phyloP scores from a whole-genome alignment of 2,888 invertebrate species.

The Tholera decimalis region DNA sequence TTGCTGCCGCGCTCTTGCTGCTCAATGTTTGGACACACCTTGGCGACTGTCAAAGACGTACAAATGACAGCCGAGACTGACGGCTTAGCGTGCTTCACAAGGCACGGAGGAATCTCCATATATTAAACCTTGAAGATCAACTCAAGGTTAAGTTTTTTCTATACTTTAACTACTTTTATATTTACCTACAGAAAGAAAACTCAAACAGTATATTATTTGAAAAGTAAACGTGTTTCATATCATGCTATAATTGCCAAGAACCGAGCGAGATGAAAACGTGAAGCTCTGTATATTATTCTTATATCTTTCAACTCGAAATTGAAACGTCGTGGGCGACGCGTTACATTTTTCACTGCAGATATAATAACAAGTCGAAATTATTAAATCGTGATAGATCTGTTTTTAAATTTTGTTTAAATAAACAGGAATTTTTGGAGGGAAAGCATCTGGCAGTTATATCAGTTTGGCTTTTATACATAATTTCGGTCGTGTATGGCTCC shows the following conservation, averaged over 20 bases:
- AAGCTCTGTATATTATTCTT: constrained; percentile 44
- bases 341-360: constrained; percentile 31
- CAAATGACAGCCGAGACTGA: too few species aligned
- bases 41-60: too few species aligned
- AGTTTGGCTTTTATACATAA: neutral
- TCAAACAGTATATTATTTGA: neutral
- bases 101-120: too few species aligned
- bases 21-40: too few species aligned
- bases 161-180: too few species aligned
- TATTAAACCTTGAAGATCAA: too few species aligned
- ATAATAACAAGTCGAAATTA: constrained; percentile 45
- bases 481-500: too few species aligned
- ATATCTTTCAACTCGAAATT: constrained; percentile 29
- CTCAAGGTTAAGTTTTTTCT: too few species aligned
- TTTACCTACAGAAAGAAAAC: neutral
- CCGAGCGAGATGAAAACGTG: constrained; percentile 12
- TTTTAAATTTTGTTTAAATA: constrained; percentile 52
- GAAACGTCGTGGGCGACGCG: constrained; percentile 33
- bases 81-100: too few species aligned
- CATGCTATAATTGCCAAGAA: constrained; percentile 17
- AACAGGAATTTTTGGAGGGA: constrained; percentile 30
- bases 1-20: too few species aligned
- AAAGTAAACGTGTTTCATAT: constrained; percentile 7
- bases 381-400: constrained; percentile 50
- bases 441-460: constrained; percentile 37